Conservation (phyloP, 2,797 vertebrate genomes). For the Notolepis coatsorum region DNA sequence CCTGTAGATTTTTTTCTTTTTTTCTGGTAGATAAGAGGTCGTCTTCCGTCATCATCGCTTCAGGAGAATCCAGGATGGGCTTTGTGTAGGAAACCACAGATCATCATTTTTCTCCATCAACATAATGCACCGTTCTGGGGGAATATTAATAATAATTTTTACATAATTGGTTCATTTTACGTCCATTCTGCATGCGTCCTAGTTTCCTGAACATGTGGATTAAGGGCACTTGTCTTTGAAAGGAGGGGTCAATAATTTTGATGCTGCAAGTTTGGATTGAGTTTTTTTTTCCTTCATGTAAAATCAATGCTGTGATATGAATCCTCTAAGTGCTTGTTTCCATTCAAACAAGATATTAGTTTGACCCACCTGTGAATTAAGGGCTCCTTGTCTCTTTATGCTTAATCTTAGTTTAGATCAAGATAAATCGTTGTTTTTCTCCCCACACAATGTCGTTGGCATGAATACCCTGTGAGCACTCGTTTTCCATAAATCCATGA, state of each 20-base stretch:
- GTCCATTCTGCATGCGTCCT: constrained; percentile 21
- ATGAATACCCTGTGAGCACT: constrained; percentile 17
- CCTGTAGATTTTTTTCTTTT: no score
- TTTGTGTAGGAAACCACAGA: constrained; percentile 32
- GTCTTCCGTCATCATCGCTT: constrained; percentile 8
- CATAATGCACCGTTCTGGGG: constrained; percentile 27
- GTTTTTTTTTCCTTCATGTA: constrained; percentile 23
- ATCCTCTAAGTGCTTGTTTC: constrained; percentile 14
- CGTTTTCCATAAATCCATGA: constrained; percentile 58
- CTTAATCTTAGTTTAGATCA: constrained; percentile 53
- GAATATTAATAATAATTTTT: constrained; percentile 52
- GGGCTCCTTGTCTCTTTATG: constrained; percentile 44
- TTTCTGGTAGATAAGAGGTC: neutral
- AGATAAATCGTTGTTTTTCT: constrained; percentile 62
- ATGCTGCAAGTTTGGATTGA: constrained; percentile 46
- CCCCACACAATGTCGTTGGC: constrained; percentile 49
- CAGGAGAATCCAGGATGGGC: constrained; percentile 15
- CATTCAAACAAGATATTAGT: constrained; percentile 41
- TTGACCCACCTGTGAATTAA: constrained; percentile 61
- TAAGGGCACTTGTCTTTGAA: constrained; percentile 43
- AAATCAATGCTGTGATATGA: constrained; percentile 39
- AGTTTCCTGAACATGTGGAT: constrained; percentile 35
- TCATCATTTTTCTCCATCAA: constrained; percentile 46
- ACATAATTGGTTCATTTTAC: constrained; percentile 32
- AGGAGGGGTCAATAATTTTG: constrained; percentile 31